Conservation (phyloP, 2,888 invertebrate genomes). For the Cephus nigrinus region DNA sequence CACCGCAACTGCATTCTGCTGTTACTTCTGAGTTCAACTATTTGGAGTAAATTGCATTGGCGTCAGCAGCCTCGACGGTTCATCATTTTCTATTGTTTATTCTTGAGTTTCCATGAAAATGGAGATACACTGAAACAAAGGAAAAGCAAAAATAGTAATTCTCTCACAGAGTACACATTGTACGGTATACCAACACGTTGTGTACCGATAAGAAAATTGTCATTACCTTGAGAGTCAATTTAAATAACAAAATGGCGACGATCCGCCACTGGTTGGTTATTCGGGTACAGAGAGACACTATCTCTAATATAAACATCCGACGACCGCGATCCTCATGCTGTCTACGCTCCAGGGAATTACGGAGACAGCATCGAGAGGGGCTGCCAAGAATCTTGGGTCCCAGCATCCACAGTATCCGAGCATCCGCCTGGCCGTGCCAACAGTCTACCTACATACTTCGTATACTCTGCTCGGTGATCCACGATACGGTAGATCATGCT, state of each 20-base stretch:
- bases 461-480: not conserved
- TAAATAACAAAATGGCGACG: constrained; percentile 5
- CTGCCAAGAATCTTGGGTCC: constrained; percentile 50
- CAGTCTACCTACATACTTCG: constrained; percentile 10
- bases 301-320: constrained; percentile 42
- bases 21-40: not conserved
- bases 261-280: constrained; percentile 43
- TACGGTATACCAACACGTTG: not conserved
- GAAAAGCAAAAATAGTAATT: not conserved
- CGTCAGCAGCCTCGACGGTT: not conserved
- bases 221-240: not conserved
- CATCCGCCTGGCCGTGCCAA: constrained; percentile 45
- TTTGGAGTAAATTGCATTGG: not conserved
- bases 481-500: not conserved
- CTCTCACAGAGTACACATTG: not conserved
- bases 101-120: not conserved
- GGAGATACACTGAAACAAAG: not conserved
- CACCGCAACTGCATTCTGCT: not conserved
- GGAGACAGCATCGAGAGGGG: constrained; percentile 27
- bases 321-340: constrained; percentile 50
- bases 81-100: not conserved
- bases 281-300: constrained; percentile 41
- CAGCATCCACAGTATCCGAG: constrained; percentile 24
- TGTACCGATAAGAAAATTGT: not conserved
- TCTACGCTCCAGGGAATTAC: constrained; percentile 7